These are phyloP conservation scores for Chaetophractus vellerosus DNA, from an alignment of 2,797 vertebrate genomes.

Conservation along the genomic window DNA sequence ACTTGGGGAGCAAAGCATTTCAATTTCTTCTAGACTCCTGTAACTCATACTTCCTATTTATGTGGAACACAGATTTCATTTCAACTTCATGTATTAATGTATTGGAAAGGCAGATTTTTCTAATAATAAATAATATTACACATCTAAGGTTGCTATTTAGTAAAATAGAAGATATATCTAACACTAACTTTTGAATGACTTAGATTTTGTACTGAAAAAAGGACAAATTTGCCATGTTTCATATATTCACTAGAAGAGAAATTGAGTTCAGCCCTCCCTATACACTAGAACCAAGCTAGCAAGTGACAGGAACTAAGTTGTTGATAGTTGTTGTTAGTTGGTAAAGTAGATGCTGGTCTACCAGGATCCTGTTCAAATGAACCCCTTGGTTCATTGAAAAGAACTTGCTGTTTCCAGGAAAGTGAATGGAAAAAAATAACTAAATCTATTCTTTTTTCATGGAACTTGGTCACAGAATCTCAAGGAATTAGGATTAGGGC, in stretches of 20 bases:
- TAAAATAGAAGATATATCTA: slow-evolving; percentile 55
- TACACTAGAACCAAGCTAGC: slow-evolving; percentile 46
- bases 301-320: slow-evolving; percentile 10
- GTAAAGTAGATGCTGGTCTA: neutral
- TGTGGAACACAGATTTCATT: slow-evolving; percentile 72
- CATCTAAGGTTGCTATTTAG: slow-evolving; percentile 60
- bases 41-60: slow-evolving; percentile 64
- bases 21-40: slow-evolving; percentile 76
- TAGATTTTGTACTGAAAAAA: slow-evolving; percentile 30
- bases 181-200: slow-evolving; percentile 23
- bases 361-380: neutral
- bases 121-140: slow-evolving; percentile 19
- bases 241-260: slow-evolving; percentile 16
- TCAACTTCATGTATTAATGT: slow-evolving; percentile 29
- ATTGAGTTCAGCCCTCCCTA: neutral
- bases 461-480: slow-evolving; percentile 45
- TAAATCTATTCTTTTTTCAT: neutral
- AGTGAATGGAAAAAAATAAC: neutral
- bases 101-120: slow-evolving; percentile 74
- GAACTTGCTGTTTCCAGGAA: slow-evolving; percentile 48
- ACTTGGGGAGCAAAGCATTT: slow-evolving; percentile 84
- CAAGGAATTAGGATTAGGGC: slow-evolving; percentile 14
- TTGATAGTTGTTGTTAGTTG: neutral
- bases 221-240: slow-evolving; percentile 52
- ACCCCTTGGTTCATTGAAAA: slow-evolving; percentile 43